Evolutionary conservation across 1,140 invertebrate genomes (phyloP).

Genomic region (Cepaea nemoralis): DNA sequence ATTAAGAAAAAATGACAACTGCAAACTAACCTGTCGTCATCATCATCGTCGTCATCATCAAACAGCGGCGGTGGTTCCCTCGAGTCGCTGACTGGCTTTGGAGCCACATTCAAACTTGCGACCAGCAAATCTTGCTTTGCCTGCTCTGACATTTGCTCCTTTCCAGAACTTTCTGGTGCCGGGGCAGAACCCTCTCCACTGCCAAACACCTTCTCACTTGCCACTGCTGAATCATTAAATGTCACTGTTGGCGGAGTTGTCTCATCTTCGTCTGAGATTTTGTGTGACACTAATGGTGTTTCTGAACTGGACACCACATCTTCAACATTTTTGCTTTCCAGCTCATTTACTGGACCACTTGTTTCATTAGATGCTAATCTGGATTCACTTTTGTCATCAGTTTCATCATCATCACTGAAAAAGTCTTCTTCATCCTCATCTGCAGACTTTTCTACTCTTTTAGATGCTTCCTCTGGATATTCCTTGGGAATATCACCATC

Average conservation of each 20-base stretch:
- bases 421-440: neutral
- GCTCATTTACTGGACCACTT: constrained; percentile 34
- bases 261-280: neutral
- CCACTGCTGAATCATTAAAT: too few relatives aligned
- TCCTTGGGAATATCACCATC: neutral
- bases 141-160: neutral
- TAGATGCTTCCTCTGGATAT: neutral
- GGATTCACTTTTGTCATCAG: constrained; percentile 40
- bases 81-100: constrained; percentile 32
- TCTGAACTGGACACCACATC: neutral
- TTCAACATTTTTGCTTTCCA: constrained; percentile 33
- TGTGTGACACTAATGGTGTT: neutral
- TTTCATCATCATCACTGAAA: constrained; percentile 32
- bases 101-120: neutral
- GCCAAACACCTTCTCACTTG: neutral
- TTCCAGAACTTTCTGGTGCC: neutral
- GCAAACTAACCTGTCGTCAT: constrained; percentile 44
- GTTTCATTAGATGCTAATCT: constrained; percentile 29
- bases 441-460: neutral
- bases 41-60: constrained; percentile 53
- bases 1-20: neutral
- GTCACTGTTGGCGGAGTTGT: neutral
- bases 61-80: constrained; percentile 57
- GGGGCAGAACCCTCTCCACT: neutral
- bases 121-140: neutral